Evolutionary conservation across 2,888 invertebrate species (phyloP), one percentile per base, ranked within the genome.

Genomic region (Spilarctia lutea): DNA sequence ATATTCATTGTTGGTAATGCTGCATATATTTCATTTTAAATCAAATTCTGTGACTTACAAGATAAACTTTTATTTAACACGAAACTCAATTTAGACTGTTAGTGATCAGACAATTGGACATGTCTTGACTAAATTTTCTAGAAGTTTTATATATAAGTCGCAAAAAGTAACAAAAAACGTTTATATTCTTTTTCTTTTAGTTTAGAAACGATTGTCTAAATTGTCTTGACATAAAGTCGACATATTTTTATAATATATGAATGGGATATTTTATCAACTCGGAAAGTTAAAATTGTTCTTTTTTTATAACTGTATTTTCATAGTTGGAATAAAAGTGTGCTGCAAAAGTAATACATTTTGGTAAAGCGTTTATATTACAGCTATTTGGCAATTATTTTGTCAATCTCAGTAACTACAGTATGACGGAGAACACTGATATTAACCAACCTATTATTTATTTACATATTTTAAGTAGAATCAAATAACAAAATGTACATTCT

Each of bases 71-170:
- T 42, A 56, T 65, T 30, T 33, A 42, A 67, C 68, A 30, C 30
- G 60, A 27, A 77, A 75, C 73, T 75, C 63, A 30, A 78, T 83
- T 83, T 42, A 39, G n/a, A 72, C 56, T 13, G 52, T 73, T 78
- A 83, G 66, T 83, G 75, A 72, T 56, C 75, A 78, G 74, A 78
- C 76, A 69, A 76, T 83, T 81, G 75, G 35, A 71, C 42, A 72
- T 48, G 74, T 71, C 71, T 65, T 65, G 63, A 65, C 72, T 65
- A 69, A 77, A 75, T 69, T 69, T 73, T 42, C 72, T 35, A 39
- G 4, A 65, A 71, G 48, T 65, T 75, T 48, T 48, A 27, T 45
- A 42, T 71, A 66, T 72, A 35, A 35, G 71, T 48, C 30, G 3
- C 42, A 11, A 71, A 71, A 71, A 30, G 13, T 68, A 63, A 45